Base-by-base conservation (phyloP, 1,140 invertebrate genomes). In the Apis cerana region DNA sequence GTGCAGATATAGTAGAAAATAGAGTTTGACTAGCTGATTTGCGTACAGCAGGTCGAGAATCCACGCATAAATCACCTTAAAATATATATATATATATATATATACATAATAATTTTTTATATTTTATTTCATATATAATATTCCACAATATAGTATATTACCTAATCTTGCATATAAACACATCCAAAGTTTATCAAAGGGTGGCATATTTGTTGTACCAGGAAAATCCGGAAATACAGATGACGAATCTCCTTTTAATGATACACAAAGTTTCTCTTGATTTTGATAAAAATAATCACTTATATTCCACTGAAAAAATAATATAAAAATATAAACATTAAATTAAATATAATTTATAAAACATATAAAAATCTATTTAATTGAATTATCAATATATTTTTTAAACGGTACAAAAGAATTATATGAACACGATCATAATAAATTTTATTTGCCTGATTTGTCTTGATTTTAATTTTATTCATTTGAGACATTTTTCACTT, bases 11-110 rank as follows among this genome's bases (percentile, higher is more conserved):
- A 15, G 99, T 99, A 43, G 98, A 99, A 94, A 99, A 99, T 54
- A 99, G 94, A 1, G 99, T 99, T 95, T 99, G 99, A 85, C 98
- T 98, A 15, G 99, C 98, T n/a, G 98, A 99, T 94, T 99, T 99
- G 15, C 99, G 95, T 0, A 99, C 98, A 1, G 99, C 98, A 1
- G 99, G 99, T 58, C 99, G 95, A 27, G 97, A 94, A 95, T 99
- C 99, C 61, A 99, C 98, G 92, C 99, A 99, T 43, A 99, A 93
- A 90, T 99, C 98, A 59, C 98, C 97, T 96, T 75, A 43, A 70
- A 84, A 72, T 68, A 84, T 70, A 70, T 64, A 59, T 21, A 59
- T 50, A 75, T 74, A 15, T 11, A 61, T 27, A 33, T 33, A 33
- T 27, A 27, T 27, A 27, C 2, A 27, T n/a, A 12, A 5, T 59